Conservation (phyloP, 2,888 invertebrate genomes). For the Gymnoscelis rufifasciata region DNA sequence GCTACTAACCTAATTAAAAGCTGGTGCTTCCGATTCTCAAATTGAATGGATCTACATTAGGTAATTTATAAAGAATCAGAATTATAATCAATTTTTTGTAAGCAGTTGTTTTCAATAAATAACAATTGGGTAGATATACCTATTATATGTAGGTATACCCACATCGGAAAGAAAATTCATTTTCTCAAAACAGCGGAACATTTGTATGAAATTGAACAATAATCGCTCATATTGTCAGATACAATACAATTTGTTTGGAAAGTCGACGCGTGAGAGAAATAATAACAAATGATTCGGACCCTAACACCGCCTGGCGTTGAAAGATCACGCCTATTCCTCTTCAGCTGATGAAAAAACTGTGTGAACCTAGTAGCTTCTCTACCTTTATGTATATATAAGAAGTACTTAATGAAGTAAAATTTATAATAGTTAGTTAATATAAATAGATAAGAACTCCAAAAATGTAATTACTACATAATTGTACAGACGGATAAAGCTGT, state of each 20-base stretch:
- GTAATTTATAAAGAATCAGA: too few relatives aligned
- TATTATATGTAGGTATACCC: neutral
- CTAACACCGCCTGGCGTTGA: slow-evolving; percentile 78
- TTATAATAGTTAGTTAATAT: too few relatives aligned
- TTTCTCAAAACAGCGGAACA: slow-evolving; percentile 41
- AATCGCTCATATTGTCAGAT: slow-evolving; percentile 78
- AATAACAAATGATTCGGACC: slow-evolving; percentile 79
- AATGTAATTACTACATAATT: too few relatives aligned
- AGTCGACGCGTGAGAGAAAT: slow-evolving; percentile 76
- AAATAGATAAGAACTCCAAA: too few relatives aligned
- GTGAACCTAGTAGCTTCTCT: neutral
- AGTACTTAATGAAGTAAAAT: too few relatives aligned
- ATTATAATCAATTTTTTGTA: too few relatives aligned
- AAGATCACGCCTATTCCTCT: slow-evolving; percentile 77
- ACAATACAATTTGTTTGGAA: slow-evolving; percentile 77
- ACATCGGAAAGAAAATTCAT: slow-evolving; percentile 23
- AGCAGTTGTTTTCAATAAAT: too few relatives aligned
- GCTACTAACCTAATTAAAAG: neutral
- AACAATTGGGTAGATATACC: too few relatives aligned
- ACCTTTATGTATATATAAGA: too few relatives aligned
- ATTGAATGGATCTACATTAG: too few relatives aligned
- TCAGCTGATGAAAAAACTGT: slow-evolving; percentile 70
- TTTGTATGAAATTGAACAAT: slow-evolving; percentile 73
- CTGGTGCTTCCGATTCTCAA: too few relatives aligned
- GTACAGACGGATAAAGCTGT: too few relatives aligned